Base-by-base conservation (phyloP, 2,888 invertebrate genomes). In the Spodoptera littoralis region DNA sequence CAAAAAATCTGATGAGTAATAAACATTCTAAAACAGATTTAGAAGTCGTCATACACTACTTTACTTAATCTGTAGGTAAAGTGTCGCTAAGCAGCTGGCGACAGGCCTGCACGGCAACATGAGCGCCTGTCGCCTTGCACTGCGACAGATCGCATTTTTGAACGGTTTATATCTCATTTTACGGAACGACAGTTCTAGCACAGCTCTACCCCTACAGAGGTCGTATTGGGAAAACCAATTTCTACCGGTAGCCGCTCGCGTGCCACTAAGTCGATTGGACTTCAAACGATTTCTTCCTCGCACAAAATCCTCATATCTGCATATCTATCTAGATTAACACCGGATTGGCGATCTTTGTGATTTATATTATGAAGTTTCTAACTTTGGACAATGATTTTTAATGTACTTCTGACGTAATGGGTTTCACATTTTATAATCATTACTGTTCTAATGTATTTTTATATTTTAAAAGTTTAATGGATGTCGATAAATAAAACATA, bases 141-240 rank as follows among this genome's bases (percentile, higher is more conserved):
- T 82, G 79, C 78, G 85, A 84, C 79, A 83, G 85, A 89, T 90
- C 86, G 84, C 85, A 88, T 90, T 92, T 93, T 92, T 89, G 88
- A 90, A 78, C 88, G 86, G 84, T 88, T 89, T 90, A 91, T 90
- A 91, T 91, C 89, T 91, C 86, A 91, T 93, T 93, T 92, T 88
- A 90, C 89, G 90, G 86, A 81, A 86, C 86, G 86, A 88, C 89
- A 90, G 89, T 87, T 90, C 77, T 70, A 68, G 76, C 54, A 50
- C 78, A 68, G 71, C 77, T 79, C 70, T 72, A 75, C 78, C 77
- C 78, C 77, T 78, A 70, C 68, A 69, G 65, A 79, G 77, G 77
- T 83, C 80, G 84, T 81, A 86, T 87, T 87, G 83, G 84, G 81
- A 88, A 92, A 92, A 92, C 86, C 91, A 91, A 93, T 92, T 90